A percentile compares a stretch with the other conserved stretches of the same genome.
Evolutionary conservation across 1,140 invertebrate genomes (phyloP).

Genomic region (Archegozetes longisetosus): DNA sequence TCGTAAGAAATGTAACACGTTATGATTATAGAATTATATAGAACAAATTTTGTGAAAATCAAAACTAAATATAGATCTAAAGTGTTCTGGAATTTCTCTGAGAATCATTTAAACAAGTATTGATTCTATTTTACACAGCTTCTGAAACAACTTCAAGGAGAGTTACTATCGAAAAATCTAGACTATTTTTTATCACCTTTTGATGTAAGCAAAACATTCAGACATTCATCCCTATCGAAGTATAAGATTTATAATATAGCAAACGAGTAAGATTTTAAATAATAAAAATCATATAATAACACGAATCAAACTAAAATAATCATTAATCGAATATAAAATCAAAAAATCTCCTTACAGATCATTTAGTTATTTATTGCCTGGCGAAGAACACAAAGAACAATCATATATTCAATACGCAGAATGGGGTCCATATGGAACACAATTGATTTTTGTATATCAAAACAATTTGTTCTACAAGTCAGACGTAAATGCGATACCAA

Average conservation of each 20-base stretch:
- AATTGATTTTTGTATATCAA: constrained; percentile 28
- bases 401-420: constrained; percentile 26
- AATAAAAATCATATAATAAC: too few relatives aligned
- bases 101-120: too few relatives aligned
- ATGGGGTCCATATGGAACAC: constrained; percentile 27
- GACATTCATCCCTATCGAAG: constrained; percentile 1
- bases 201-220: constrained; percentile 6
- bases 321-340: too few relatives aligned
- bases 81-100: too few relatives aligned
- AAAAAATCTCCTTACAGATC: too few relatives aligned
- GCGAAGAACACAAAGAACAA: not conserved
- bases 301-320: too few relatives aligned
- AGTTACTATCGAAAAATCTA: constrained; percentile 1
- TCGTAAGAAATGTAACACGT: constrained; percentile 10
- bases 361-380: not conserved
- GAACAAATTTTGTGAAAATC: too few relatives aligned
- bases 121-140: not conserved
- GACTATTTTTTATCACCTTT: not conserved
- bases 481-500: constrained; percentile 9
- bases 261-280: not conserved
- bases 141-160: not conserved
- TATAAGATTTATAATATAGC: constrained; percentile 8
- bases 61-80: too few relatives aligned
- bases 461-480: constrained; percentile 30
- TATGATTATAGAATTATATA: too few relatives aligned